These are phyloP conservation scores for Alaudala cheleensis DNA, from an alignment of 2,113 vertebrate genomes.

Conservation along the genomic window DNA sequence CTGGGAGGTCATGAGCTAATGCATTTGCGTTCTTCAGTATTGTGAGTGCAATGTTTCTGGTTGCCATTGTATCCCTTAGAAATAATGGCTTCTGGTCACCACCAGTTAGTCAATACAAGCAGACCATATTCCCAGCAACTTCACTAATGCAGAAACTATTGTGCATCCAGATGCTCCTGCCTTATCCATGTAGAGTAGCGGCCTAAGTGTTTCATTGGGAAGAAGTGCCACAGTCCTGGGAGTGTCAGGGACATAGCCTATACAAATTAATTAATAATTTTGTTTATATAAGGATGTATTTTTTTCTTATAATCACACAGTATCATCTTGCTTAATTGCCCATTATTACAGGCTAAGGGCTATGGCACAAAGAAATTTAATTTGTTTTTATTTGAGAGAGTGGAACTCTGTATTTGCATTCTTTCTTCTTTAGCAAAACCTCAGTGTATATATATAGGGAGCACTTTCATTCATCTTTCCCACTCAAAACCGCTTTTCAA, in stretches of 20 bases:
- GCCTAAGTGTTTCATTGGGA: constrained; percentile 13
- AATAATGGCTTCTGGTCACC: constrained; percentile 71
- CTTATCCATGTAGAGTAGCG: constrained; percentile 29
- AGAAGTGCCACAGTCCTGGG: constrained; percentile 36
- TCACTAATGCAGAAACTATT: constrained; percentile 58
- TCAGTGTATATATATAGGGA: background rate
- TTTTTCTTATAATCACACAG: constrained; percentile 55
- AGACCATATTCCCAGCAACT: constrained; percentile 50
- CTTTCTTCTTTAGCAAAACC: constrained; percentile 47
- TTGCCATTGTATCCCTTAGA: constrained; percentile 66
- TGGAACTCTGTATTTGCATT: background rate
- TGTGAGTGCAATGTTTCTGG: constrained; percentile 60
- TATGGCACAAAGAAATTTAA: constrained; percentile 5
- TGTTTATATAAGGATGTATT: constrained; percentile 41
- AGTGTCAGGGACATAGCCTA: constrained; percentile 55
- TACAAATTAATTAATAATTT: constrained; percentile 57
- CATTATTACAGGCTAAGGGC: constrained; percentile 11
- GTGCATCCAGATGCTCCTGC: constrained; percentile 9
- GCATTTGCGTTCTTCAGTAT: constrained; percentile 56
- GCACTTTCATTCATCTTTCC: background rate
- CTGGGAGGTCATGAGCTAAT: constrained; percentile 73
- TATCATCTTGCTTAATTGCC: constrained; percentile 38
- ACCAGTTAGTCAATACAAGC: constrained; percentile 56
- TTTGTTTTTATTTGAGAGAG: constrained; percentile 2
- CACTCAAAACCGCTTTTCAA: background rate